These are phyloP conservation scores for Dufourea novaeangliae DNA, from an alignment of 1,140 invertebrate genomes.

Conservation along the genomic window DNA sequence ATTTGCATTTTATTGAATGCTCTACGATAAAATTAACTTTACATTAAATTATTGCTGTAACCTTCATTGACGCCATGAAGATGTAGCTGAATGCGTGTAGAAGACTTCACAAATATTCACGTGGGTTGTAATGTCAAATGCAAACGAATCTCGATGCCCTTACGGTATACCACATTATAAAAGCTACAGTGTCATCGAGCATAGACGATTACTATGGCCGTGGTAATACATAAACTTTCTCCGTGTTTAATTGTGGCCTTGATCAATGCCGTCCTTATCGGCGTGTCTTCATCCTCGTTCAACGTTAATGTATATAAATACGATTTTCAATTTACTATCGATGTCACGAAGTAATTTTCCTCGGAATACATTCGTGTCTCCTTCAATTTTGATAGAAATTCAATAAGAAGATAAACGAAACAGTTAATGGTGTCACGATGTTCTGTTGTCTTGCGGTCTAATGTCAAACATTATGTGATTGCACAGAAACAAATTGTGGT, in stretches of 20 bases:
- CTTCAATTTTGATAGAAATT: neutral
- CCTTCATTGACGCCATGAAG: neutral
- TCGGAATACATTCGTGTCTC: neutral
- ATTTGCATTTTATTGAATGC: too few species aligned
- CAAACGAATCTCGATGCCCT: constrained; percentile 21
- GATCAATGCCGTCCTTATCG: neutral
- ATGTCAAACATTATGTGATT: too few species aligned
- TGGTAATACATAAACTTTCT: neutral
- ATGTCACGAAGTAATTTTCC: neutral
- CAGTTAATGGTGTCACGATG: neutral
- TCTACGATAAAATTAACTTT: too few species aligned
- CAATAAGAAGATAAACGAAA: too few species aligned
- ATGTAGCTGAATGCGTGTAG: neutral
- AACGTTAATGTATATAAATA: neutral
- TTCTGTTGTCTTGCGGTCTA: too few species aligned
- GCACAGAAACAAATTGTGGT: too few species aligned
- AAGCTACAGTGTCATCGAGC: neutral
- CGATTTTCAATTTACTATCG: too few species aligned
- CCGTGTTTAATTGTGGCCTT: constrained; percentile 3
- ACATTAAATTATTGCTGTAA: neutral
- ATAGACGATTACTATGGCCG: neutral
- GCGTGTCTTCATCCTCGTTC: neutral
- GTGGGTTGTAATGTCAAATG: constrained; percentile 58
- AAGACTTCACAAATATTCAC: neutral
- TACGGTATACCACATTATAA: neutral